phyloP scores from a whole-genome alignment of 2,888 invertebrate genomes.

The Pelosia muscerda region DNA sequence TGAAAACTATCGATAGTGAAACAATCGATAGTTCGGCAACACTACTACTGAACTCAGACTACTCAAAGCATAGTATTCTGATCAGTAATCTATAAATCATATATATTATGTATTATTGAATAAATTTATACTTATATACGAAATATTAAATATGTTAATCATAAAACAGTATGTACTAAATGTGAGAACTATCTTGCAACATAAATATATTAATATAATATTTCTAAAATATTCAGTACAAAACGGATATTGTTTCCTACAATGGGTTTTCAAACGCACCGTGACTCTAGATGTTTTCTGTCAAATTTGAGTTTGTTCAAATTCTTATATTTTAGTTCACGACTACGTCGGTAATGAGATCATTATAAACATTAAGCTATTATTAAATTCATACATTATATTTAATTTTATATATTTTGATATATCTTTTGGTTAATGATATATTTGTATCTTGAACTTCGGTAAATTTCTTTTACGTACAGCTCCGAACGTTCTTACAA shows the following conservation, averaged over 20 bases:
- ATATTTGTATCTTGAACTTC: no score
- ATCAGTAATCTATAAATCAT: neutral
- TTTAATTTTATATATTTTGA: neutral
- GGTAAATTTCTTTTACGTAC: neutral
- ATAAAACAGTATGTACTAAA: neutral
- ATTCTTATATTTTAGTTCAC: no score
- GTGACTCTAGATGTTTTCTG: conserved; percentile 52
- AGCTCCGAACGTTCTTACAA: neutral
- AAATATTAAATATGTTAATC: neutral
- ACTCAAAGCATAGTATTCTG: conserved; percentile 34
- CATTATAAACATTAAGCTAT: no score
- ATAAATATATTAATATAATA: neutral
- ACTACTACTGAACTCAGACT: no score
- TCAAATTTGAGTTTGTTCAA: conserved; percentile 34
- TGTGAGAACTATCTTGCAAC: neutral
- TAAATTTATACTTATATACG: neutral
- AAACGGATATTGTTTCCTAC: neutral
- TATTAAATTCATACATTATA: no score
- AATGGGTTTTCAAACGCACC: conserved; percentile 46
- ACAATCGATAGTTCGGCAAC: no score
- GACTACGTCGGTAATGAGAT: no score
- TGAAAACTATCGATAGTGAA: no score
- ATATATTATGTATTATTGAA: neutral
- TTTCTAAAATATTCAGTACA: neutral
- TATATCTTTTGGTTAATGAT: no score